Percentiles rank a stretch among this genome's conserved stretches.
Evolutionary conservation across 92 coral and sea anemone species (phyloP).

Genomic region (Blastomussa wellsi): DNA sequence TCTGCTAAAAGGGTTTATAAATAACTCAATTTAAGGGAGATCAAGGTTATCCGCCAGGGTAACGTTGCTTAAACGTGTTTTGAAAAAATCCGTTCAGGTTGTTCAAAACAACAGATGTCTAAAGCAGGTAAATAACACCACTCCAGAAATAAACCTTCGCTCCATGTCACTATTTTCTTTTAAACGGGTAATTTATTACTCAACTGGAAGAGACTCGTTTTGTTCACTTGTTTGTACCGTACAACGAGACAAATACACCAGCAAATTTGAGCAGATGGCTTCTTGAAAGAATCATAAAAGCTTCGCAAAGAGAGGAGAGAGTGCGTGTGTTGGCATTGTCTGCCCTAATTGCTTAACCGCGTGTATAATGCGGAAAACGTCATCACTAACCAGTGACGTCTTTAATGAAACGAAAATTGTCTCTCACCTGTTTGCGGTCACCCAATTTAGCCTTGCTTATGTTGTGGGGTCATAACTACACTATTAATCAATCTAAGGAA

Average conservation of each 20-base stretch:
- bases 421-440: constrained; percentile 40
- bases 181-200: constrained; percentile 25
- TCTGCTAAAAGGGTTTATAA: background rate
- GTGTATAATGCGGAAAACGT: constrained; percentile 13
- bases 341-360: constrained; percentile 46
- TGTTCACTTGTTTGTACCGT: constrained; percentile 28
- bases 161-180: background rate
- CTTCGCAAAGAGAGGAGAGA: constrained; percentile 16
- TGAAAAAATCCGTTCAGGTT: constrained; percentile 2
- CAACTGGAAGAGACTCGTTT: constrained; percentile 36
- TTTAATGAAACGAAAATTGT: constrained; percentile 39
- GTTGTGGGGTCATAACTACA: constrained; percentile 8
- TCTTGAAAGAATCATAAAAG: constrained; percentile 37
- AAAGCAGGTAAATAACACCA: constrained; percentile 23
- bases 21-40: background rate
- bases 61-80: constrained; percentile 21
- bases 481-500: constrained; percentile 1
- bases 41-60: constrained; percentile 4
- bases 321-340: constrained; percentile 37
- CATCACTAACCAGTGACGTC: constrained; percentile 1
- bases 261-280: constrained; percentile 48
- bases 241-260: constrained; percentile 27
- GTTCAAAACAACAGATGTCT: constrained; percentile 25
- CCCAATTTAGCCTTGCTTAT: constrained; percentile 18
- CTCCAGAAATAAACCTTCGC: constrained; percentile 14